Conservation (phyloP, 64 coral and sea anemone genomes). For the Astreopora myriophthalma region DNA sequence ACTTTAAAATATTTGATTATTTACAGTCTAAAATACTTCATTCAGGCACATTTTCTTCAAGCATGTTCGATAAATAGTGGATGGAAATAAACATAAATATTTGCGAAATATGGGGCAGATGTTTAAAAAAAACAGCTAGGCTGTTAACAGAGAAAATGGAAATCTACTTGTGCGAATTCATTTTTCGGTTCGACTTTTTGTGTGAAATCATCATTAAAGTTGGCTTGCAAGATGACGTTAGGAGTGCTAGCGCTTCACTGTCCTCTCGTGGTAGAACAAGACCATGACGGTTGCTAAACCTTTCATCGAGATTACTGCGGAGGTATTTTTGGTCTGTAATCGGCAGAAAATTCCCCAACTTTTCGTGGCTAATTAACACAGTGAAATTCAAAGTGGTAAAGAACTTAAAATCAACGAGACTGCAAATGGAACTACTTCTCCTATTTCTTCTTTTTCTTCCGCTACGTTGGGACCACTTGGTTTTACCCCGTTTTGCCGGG, state of each 20-base stretch:
- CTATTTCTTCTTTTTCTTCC: too few species aligned
- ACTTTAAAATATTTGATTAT: conserved; percentile 3
- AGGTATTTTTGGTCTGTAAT: too few species aligned
- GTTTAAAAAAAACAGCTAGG: neutral
- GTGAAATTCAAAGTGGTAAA: too few species aligned
- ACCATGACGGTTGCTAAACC: too few species aligned
- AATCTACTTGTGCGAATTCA: neutral
- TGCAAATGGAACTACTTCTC: too few species aligned
- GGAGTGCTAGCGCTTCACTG: neutral
- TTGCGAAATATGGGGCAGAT: neutral
- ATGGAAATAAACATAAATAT: neutral
- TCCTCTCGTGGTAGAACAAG: neutral
- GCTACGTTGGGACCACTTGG: too few species aligned
- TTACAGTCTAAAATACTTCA: neutral
- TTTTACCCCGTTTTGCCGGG: too few species aligned
- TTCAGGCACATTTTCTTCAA: neutral
- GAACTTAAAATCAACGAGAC: too few species aligned
- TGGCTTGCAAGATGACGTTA: neutral
- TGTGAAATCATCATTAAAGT: neutral
- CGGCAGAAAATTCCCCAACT: too few species aligned
- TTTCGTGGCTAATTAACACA: too few species aligned
- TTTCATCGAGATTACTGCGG: too few species aligned
- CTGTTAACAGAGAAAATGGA: neutral
- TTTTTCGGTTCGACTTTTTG: neutral
- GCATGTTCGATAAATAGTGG: neutral